Conservation (phyloP, 2,797 vertebrate genomes). For the Rhabdomys pumilio region DNA sequence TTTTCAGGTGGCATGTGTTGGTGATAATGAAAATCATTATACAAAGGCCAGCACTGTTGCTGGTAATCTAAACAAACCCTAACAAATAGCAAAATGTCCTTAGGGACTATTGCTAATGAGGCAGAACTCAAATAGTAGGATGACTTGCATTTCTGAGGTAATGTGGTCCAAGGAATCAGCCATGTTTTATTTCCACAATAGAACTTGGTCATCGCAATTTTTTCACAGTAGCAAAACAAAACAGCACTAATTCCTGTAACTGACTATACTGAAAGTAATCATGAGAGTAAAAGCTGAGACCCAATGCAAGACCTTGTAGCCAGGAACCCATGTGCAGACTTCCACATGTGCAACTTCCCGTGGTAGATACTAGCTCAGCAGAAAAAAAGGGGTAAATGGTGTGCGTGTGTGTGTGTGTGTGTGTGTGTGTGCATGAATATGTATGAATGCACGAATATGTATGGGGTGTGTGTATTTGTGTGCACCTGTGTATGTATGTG, state of each 20-base stretch:
- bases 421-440: not conserved
- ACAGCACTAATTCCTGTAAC: not conserved
- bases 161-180: not conserved
- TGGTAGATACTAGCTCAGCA: not conserved
- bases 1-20: constrained; percentile 24
- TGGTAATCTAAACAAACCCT: not conserved
- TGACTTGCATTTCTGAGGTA: not conserved
- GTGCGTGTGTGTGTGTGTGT: not conserved
- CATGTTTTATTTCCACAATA: not conserved
- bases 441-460: not conserved
- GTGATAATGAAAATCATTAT: constrained; percentile 17
- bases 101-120: not conserved
- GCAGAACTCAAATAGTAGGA: constrained; percentile 6
- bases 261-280: not conserved
- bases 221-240: not conserved
- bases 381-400: too few species aligned
- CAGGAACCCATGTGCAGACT: not conserved
- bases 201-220: not conserved
- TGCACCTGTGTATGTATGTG: not conserved
- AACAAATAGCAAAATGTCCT: not conserved
- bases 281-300: not conserved
- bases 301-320: not conserved
- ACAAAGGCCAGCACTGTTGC: not conserved
- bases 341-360: too few species aligned
- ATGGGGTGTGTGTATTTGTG: too few species aligned